Evolutionary conservation across 2,113 vertebrate species (phyloP).

Genomic region (Crotalus helleri): DNA sequence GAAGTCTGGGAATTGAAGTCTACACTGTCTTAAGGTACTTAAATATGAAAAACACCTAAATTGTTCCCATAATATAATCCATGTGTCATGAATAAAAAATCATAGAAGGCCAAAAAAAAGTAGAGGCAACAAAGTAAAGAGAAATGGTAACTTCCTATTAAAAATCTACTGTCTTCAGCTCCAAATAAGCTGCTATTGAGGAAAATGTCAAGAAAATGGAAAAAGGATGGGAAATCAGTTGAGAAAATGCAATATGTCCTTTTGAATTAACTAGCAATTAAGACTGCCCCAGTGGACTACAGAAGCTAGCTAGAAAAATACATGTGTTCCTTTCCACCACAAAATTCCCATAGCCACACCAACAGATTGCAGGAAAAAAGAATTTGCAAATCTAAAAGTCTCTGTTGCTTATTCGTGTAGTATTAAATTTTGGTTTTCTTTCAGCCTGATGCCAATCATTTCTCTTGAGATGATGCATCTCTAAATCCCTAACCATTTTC

Average conservation of each 20-base stretch:
- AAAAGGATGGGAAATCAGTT: neutral
- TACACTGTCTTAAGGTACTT: neutral
- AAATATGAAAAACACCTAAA: neutral
- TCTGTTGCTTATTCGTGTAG: neutral
- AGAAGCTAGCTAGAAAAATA: neutral
- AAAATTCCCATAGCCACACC: neutral
- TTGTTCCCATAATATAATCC: neutral
- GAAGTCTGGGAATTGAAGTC: neutral
- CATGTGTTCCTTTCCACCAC: neutral
- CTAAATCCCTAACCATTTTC: neutral
- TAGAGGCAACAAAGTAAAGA: neutral
- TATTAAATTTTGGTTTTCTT: neutral
- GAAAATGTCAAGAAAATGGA: neutral
- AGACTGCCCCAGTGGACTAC: neutral
- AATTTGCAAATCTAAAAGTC: neutral
- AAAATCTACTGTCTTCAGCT: neutral
- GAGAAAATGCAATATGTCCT: neutral
- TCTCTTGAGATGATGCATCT: neutral
- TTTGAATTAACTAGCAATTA: neutral
- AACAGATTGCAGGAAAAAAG: neutral
- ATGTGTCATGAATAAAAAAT: neutral
- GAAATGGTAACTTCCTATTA: neutral
- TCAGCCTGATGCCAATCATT: neutral
- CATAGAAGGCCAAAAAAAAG: neutral
- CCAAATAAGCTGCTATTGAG: neutral